These are phyloP conservation scores for Macrobrachium nipponense DNA, from an alignment of 1,140 invertebrate species.

Conservation along the genomic window DNA sequence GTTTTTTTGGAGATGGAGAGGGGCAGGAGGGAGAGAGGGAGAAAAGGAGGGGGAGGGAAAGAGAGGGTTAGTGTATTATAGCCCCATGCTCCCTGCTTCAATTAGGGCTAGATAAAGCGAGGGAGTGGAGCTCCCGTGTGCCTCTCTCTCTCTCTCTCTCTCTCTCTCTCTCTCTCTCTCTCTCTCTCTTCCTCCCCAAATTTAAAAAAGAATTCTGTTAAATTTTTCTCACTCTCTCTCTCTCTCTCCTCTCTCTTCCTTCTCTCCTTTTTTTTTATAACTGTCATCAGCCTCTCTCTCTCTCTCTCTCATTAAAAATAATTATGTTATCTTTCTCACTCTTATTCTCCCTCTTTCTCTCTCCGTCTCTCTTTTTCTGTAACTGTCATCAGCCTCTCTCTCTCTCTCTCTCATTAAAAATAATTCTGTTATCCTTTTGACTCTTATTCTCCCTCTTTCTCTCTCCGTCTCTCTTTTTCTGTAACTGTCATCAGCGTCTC, in stretches of 20 bases:
- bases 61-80: background rate
- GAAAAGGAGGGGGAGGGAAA: constrained; percentile 1
- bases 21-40: background rate
- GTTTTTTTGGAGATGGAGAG: background rate
- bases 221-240: background rate
- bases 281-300: too few relatives aligned
- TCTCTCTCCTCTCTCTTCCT: background rate
- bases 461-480: background rate
- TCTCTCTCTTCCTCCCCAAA: background rate
- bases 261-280: background rate
- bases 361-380: background rate
- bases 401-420: background rate
- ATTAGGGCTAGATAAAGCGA: background rate
- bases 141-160: constrained; percentile 17
- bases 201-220: background rate
- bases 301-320: background rate
- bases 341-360: background rate
- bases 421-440: background rate
- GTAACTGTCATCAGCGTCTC: background rate
- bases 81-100: background rate
- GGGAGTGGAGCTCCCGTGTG: background rate
- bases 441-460: background rate
- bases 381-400: too few relatives aligned
- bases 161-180: constrained; percentile 9
- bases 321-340: background rate